Percentiles rank a stretch among this genome's conserved stretches.
phyloP scores from a whole-genome alignment of 2,888 invertebrate genomes.

The Schrankia costaestrigalis region DNA sequence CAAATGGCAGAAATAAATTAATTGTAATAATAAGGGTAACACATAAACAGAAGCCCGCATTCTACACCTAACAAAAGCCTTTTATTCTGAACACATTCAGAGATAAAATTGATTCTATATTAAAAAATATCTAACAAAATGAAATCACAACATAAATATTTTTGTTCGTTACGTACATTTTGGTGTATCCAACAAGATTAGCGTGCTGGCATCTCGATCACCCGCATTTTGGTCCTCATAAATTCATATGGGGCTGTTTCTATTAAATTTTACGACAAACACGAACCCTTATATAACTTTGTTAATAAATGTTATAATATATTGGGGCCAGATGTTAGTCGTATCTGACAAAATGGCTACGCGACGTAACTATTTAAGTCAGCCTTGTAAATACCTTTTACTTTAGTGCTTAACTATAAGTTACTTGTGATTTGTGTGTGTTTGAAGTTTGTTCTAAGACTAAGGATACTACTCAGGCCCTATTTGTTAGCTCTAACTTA shows the following conservation, averaged over 20 bases:
- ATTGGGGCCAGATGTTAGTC: constrained; percentile 53
- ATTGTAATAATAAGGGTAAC: too few species aligned
- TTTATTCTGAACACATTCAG: constrained; percentile 4
- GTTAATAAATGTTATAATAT: constrained; percentile 73
- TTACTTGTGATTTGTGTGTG: constrained; percentile 23
- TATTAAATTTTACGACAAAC: constrained; percentile 76
- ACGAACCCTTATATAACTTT: constrained; percentile 71
- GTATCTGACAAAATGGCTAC: constrained; percentile 37
- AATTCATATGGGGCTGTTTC: constrained; percentile 63
- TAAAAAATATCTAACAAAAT: constrained; percentile 23
- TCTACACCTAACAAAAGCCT: neutral
- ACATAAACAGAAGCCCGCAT: neutral
- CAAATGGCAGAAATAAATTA: too few species aligned
- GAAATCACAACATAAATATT: constrained; percentile 38
- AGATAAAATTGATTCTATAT: constrained; percentile 15
- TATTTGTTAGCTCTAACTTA: neutral
- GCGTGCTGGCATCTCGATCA: constrained; percentile 44
- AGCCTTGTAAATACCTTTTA: constrained; percentile 13
- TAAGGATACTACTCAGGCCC: too few species aligned
- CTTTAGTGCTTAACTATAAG: constrained; percentile 23
- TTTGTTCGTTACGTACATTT: constrained; percentile 36
- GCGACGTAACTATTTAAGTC: constrained; percentile 31
- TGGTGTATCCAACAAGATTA: constrained; percentile 47
- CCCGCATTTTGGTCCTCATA: constrained; percentile 47
- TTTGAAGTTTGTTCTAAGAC: constrained; percentile 8